Percentiles rank a stretch among this genome's conserved stretches.
These are phyloP conservation scores for Chondrosia reniformis DNA, from an alignment of 37 sponge, comb jelly and placozoan species.

Conservation along the genomic window DNA sequence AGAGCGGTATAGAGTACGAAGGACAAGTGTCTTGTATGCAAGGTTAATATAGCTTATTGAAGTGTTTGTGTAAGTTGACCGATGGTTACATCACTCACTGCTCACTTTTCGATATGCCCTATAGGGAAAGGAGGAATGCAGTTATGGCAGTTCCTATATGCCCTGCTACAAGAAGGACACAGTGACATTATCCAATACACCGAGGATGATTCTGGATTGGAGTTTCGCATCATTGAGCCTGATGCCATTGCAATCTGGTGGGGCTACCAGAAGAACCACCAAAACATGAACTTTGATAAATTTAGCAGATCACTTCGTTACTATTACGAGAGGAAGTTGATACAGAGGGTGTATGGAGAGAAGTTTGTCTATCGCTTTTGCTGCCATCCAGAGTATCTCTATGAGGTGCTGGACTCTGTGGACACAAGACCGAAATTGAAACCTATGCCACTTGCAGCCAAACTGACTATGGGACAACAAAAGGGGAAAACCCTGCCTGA, in stretches of 20 bases:
- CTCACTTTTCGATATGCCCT: background rate
- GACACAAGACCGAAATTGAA: conserved; percentile 58
- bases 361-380: conserved; percentile 73
- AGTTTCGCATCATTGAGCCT: conserved; percentile 73
- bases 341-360: conserved; percentile 65
- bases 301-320: conserved; percentile 84
- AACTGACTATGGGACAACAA: background rate
- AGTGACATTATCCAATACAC: conserved; percentile 73
- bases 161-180: conserved; percentile 52
- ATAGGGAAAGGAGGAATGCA: conserved; percentile 78
- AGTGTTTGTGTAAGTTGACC: too few species aligned
- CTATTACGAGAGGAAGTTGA: conserved; percentile 83
- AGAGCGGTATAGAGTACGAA: background rate
- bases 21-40: too few species aligned
- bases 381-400: conserved; percentile 63
- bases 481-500: conserved; percentile 15
- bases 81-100: too few species aligned
- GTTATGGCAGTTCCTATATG: conserved; percentile 82
- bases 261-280: conserved; percentile 76
- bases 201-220: conserved; percentile 37
- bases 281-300: conserved; percentile 87
- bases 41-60: too few species aligned
- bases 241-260: conserved; percentile 78
- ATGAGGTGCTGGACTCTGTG: conserved; percentile 50
- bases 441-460: conserved; percentile 42